phyloP scores from a whole-genome alignment of 2,888 invertebrate species.

The Phengaris arion region DNA sequence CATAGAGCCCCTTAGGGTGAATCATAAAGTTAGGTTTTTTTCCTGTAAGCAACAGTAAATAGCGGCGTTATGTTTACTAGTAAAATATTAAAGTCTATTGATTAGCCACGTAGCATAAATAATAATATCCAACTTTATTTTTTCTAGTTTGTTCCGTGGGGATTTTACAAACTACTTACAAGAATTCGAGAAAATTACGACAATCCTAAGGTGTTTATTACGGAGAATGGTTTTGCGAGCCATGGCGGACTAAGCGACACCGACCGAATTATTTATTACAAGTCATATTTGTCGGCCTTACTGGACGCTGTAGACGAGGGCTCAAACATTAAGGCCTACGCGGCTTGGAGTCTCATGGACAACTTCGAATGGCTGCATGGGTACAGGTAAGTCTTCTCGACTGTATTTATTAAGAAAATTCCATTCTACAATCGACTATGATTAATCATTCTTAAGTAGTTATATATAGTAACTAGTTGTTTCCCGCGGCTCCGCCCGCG shows the following conservation, averaged over 20 bases:
- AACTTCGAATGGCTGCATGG: slow-evolving; percentile 82
- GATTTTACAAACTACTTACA: slow-evolving; percentile 74
- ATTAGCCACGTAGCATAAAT: not conserved
- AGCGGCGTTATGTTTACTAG: too few species aligned
- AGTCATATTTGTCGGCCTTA: slow-evolving; percentile 59
- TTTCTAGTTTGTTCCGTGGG: slow-evolving; percentile 70
- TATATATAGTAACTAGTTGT: not conserved
- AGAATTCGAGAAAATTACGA: slow-evolving; percentile 67
- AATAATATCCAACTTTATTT: not conserved
- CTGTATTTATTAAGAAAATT: not conserved
- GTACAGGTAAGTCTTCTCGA: slow-evolving; percentile 56
- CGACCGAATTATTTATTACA: slow-evolving; percentile 58
- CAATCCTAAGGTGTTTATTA: slow-evolving; percentile 75
- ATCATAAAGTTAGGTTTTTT: not conserved
- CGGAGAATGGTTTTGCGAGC: slow-evolving; percentile 75
- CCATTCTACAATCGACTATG: not conserved
- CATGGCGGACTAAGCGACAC: slow-evolving; percentile 56
- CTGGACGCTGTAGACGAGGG: slow-evolving; percentile 67
- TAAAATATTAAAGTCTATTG: not conserved
- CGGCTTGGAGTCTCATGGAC: slow-evolving; percentile 81
- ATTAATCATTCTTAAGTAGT: not conserved
- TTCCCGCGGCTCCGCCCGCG: too few species aligned
- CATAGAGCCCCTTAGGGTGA: not conserved
- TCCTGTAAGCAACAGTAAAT: too few species aligned
- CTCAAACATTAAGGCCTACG: slow-evolving; percentile 70